Base-by-base conservation (phyloP, 2,797 vertebrate genomes). In the Notolepis coatsorum region DNA sequence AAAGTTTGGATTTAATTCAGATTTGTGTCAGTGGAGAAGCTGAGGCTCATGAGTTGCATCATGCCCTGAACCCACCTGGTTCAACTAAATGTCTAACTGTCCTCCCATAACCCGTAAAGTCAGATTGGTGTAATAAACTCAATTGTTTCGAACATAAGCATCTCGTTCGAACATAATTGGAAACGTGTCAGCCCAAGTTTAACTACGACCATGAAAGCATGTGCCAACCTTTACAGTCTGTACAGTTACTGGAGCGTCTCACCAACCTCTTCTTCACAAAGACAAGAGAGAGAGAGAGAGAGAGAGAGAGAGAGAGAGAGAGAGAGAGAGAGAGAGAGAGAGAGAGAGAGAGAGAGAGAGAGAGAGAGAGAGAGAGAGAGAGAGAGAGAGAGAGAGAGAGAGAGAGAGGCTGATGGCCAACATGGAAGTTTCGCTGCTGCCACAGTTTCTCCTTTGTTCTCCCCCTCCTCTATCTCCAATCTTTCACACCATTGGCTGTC, bases 401-500 rank as follows among this genome's bases (percentile, higher is more conserved):
- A 52, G 31, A 68, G 21, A 42, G 31, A 47, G 31, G 48, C 48
- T 25, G 41, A 60, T 61, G 66, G 58, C 60, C 57, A 72, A 58
- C 42, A 63, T 73, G 54, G 80, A 81, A 70, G 57, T 64, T 68
- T 47, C 31, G 54, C 70, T 70, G 76, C 60, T 77, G 58, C 72
- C 67, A 55, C 77, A 66, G 61, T 69, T 61, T 65, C 64, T 60
- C 60, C 81, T 88, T 83, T 87, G 79, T 84, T 88, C 84, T 79
- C 52, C 28, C 52, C 54, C 65, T 56, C n/a, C 64, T 17, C 37
- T 56, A 47, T 24, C 61, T 73, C 47, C 75, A 83, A 77, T 86
- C 81, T 63, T 77, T 85, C 77, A 84, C 82, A 58, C 82, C 58
- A 70, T 56, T 76, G 73, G 74, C 80, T 84, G 81, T 82, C 80